These are phyloP conservation scores for Cochlearius cochlearius DNA, from an alignment of 2,113 vertebrate genomes.

Conservation along the genomic window DNA sequence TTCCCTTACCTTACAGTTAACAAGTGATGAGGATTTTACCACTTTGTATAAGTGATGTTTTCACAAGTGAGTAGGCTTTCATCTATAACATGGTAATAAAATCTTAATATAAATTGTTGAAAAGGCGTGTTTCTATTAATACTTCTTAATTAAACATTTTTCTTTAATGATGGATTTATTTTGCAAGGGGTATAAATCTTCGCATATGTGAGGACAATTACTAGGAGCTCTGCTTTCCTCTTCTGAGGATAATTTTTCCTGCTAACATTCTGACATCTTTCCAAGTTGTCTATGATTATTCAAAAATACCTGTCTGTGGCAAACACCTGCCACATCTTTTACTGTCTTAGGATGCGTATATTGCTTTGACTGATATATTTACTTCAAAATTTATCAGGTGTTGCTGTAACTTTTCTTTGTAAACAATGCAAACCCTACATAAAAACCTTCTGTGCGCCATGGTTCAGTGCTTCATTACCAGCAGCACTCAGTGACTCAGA, in stretches of 20 bases:
- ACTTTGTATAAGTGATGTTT: neutral
- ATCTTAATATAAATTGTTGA: conserved; percentile 11
- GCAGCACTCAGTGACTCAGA: neutral
- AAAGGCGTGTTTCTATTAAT: conserved; percentile 39
- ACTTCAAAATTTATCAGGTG: neutral
- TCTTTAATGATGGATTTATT: conserved; percentile 11
- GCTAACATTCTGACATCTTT: neutral
- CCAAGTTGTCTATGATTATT: neutral
- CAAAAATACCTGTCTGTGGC: neutral
- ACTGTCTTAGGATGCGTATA: neutral
- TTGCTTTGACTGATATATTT: neutral
- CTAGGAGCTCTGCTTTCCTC: neutral
- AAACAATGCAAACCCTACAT: neutral
- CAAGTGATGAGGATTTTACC: neutral
- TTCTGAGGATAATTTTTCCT: neutral
- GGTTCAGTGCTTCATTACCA: neutral
- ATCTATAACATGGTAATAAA: neutral
- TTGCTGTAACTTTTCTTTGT: neutral
- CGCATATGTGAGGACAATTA: neutral
- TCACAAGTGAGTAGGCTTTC: neutral
- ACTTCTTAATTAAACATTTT: conserved; percentile 45
- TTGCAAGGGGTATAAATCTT: conserved; percentile 28
- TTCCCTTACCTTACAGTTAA: neutral
- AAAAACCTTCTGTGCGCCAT: neutral
- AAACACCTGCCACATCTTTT: neutral